Evolutionary conservation across 2,797 vertebrate species (phyloP).

Genomic region (Sorex maritimensis): DNA sequence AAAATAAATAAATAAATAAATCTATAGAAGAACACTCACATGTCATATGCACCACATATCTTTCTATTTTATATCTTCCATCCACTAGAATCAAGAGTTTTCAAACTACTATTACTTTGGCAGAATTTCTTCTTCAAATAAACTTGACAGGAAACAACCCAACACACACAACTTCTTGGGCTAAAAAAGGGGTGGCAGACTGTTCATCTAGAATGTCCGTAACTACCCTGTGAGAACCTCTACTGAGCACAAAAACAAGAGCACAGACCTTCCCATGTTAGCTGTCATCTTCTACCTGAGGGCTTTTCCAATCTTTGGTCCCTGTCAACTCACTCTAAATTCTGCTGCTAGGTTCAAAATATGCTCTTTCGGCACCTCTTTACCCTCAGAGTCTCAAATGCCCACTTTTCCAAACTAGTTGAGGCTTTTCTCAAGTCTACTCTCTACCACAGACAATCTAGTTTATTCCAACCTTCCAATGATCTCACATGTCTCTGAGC

Average conservation of each 20-base stretch:
- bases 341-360: slow-evolving; percentile 30
- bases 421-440: slow-evolving; percentile 26
- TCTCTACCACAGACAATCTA: slow-evolving; percentile 13
- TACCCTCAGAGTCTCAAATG: slow-evolving; percentile 14
- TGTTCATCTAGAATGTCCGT: neutral
- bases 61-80: slow-evolving; percentile 50
- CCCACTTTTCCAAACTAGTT: slow-evolving; percentile 29
- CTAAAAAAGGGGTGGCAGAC: neutral
- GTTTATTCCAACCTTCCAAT: neutral
- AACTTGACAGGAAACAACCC: slow-evolving; percentile 25
- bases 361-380: slow-evolving; percentile 33
- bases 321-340: neutral
- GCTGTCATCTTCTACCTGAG: neutral
- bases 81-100: slow-evolving; percentile 24
- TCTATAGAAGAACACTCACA: slow-evolving; percentile 20
- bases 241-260: neutral
- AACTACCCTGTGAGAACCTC: neutral
- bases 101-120: slow-evolving; percentile 64
- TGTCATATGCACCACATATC: slow-evolving; percentile 47
- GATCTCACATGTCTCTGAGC: slow-evolving; percentile 34
- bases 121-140: slow-evolving; percentile 59
- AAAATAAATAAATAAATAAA: too few relatives aligned
- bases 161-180: slow-evolving; percentile 14
- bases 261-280: neutral
- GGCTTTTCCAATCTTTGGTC: neutral